These are phyloP conservation scores for Phorcus lineatus DNA, from an alignment of 2,888 invertebrate species.

Conservation along the genomic window DNA sequence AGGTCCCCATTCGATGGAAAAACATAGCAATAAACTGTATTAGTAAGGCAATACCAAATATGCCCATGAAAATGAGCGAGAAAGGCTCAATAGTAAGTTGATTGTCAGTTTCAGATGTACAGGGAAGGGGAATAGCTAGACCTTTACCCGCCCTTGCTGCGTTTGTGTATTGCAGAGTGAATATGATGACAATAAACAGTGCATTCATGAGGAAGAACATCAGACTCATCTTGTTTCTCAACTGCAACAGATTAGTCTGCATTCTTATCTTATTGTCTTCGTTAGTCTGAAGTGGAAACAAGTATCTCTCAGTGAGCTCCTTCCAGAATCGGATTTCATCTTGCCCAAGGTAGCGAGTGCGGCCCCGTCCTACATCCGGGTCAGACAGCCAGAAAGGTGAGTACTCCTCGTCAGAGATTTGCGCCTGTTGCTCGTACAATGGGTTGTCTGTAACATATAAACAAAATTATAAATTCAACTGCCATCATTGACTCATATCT, in stretches of 20 bases:
- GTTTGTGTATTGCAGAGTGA: constrained; percentile 94
- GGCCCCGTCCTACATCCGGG: constrained; percentile 90
- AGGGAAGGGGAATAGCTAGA: constrained; percentile 56
- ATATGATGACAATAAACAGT: constrained; percentile 97
- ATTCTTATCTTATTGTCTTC: constrained; percentile 79
- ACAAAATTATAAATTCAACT: too few species aligned
- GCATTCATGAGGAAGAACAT: constrained; percentile 98
- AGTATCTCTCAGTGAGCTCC: constrained; percentile 91
- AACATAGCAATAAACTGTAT: constrained; percentile 98
- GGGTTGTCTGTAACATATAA: constrained; percentile 44
- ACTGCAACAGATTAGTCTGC: constrained; percentile 83
- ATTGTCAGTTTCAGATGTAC: constrained; percentile 43
- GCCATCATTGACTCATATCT: too few species aligned
- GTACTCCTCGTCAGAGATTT: constrained; percentile 85
- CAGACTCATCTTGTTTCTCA: constrained; percentile 86
- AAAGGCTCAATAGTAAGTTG: constrained; percentile 62
- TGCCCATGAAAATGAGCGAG: constrained; percentile 93
- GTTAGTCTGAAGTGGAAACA: constrained; percentile 92
- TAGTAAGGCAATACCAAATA: constrained; percentile 95
- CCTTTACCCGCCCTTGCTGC: constrained; percentile 41
- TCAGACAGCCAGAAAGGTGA: constrained; percentile 96
- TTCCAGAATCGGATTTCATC: constrained; percentile 95
- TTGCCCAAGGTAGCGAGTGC: constrained; percentile 87
- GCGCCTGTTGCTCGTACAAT: constrained; percentile 35
- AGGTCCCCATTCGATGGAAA: constrained; percentile 97